phyloP scores from a whole-genome alignment of 2,113 vertebrate genomes.

The Hippocampus zosterae region DNA sequence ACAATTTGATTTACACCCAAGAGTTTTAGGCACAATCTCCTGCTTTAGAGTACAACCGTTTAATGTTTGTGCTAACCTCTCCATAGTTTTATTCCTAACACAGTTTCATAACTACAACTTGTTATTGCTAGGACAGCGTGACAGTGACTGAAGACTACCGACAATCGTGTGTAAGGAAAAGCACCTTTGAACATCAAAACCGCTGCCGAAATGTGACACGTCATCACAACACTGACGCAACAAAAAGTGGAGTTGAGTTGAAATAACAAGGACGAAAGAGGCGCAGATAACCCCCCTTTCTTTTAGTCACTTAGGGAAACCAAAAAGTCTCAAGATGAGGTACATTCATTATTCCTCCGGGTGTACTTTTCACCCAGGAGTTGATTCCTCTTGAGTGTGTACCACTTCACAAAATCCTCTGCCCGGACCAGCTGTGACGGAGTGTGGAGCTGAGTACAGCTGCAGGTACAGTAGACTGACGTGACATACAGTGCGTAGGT shows the following conservation, averaged over 20 bases:
- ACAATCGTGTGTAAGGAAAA: constrained; percentile 72
- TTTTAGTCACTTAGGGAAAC: constrained; percentile 38
- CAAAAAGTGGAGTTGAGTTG: constrained; percentile 37
- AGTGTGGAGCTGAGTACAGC: constrained; percentile 63
- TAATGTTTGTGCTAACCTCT: constrained; percentile 74
- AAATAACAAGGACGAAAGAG: constrained; percentile 21
- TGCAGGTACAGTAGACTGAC: constrained; percentile 63
- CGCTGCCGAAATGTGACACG: constrained; percentile 73
- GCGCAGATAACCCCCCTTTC: constrained; percentile 33
- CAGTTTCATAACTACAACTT: constrained; percentile 77
- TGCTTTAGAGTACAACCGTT: constrained; percentile 81
- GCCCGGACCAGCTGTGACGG: constrained; percentile 61
- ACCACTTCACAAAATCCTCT: constrained; percentile 61
- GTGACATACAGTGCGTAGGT: constrained; percentile 54
- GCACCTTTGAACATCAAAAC: constrained; percentile 86
- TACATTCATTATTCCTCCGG: constrained; percentile 80
- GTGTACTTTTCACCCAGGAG: constrained; percentile 28
- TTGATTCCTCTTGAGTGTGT: constrained; percentile 49
- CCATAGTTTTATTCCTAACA: constrained; percentile 47
- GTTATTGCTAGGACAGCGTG: constrained; percentile 94
- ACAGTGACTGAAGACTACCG: constrained; percentile 85
- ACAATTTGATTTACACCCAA: constrained; percentile 75
- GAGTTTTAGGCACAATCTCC: constrained; percentile 88
- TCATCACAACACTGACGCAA: constrained; percentile 75
- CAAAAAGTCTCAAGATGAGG: constrained; percentile 65